A percentile compares a stretch with the other conserved stretches of the same genome.
Evolutionary conservation across 2,797 vertebrate species (phyloP).

Genomic region (Cephalopachus bancanus): DNA sequence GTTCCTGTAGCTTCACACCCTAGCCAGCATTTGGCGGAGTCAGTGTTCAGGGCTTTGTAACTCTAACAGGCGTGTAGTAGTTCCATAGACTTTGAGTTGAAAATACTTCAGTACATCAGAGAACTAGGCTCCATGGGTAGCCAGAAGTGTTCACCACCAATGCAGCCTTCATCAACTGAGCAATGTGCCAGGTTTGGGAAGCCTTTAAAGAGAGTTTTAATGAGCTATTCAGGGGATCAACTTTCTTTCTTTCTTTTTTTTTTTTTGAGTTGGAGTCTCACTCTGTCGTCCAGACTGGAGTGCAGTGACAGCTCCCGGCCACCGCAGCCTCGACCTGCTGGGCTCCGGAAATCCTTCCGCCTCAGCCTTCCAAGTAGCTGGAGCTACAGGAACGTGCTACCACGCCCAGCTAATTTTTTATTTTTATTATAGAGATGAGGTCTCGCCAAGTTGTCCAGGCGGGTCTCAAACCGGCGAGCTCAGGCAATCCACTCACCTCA

Average conservation of each 20-base stretch:
- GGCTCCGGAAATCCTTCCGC: no score
- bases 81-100: not conserved
- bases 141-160: not conserved
- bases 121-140: fast-evolving
- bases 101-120: not conserved
- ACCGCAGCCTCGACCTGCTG: no score
- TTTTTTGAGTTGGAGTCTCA: no score
- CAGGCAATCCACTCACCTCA: no score
- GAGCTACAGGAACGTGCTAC: no score
- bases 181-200: not conserved
- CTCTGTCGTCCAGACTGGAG: no score
- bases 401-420: no score
- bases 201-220: not conserved
- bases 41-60: not conserved
- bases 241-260: not conserved
- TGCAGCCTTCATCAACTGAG: not conserved
- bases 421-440: no score
- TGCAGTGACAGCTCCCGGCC: no score
- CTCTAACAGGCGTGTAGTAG: not conserved
- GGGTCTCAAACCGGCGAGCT: no score
- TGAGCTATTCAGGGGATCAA: not conserved
- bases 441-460: no score
- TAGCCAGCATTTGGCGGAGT: not conserved
- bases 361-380: no score
- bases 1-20: not conserved